Evolutionary conservation across 2,888 invertebrate genomes (phyloP).

Genomic region (Bhutanitis thaidina): DNA sequence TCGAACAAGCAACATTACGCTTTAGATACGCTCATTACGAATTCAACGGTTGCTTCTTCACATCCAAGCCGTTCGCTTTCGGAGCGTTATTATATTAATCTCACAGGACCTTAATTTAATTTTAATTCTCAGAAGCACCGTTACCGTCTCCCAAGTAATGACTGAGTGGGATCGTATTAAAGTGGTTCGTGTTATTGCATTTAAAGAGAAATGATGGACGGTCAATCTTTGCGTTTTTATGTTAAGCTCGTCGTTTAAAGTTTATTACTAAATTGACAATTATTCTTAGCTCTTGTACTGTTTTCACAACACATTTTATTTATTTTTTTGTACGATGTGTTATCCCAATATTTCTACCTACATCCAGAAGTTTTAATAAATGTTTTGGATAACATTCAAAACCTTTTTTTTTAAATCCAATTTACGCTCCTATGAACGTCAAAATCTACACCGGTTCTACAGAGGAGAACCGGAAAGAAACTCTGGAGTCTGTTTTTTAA

Average conservation of each 20-base stretch:
- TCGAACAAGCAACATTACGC: conserved; percentile 24
- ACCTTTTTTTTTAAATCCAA: no score
- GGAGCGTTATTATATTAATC: conserved; percentile 2
- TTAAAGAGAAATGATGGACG: conserved; percentile 9
- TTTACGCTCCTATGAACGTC: no score
- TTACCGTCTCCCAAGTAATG: conserved; percentile 2
- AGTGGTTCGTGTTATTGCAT: conserved; percentile 4
- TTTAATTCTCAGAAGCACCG: conserved; percentile 14
- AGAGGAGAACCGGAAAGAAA: no score
- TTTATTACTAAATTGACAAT: no score
- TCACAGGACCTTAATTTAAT: conserved; percentile 11
- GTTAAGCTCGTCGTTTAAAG: background rate
- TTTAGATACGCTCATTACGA: conserved; percentile 31
- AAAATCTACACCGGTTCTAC: no score
- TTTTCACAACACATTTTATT: no score
- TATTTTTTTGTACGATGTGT: no score
- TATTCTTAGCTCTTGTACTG: no score
- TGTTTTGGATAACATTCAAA: no score
- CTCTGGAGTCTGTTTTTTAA: no score
- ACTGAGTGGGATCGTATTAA: background rate
- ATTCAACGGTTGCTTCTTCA: conserved; percentile 16
- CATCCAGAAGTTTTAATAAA: no score
- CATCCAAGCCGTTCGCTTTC: conserved; percentile 12
- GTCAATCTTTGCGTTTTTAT: background rate
- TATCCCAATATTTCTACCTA: no score